Evolutionary conservation across 2,113 vertebrate genomes (phyloP), one percentile per base, ranked within the genome.

Genomic region (Ciconia maguari): DNA sequence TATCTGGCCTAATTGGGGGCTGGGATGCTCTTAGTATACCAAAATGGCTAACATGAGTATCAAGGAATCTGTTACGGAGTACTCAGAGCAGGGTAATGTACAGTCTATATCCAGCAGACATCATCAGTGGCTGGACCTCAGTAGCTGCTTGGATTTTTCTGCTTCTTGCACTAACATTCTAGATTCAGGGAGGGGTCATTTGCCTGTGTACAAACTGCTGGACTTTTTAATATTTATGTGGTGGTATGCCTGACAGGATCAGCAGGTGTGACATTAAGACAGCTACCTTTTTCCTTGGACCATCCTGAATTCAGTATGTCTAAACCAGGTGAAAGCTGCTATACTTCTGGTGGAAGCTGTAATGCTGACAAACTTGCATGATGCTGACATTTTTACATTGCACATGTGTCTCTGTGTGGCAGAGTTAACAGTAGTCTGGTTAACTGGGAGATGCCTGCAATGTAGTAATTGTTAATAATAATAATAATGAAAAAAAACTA

Each of bases 61-160:
- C 7, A n/a, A 68, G 22, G 26, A 38, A 44, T 57, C 7, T 65
- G 38, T 60, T 60, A 27, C 19, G 34, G 46, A 57, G 22, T 41
- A 76, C 6, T 3, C 16, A 64, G 49, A 27, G 18, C 10, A 70
- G 34, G 2, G 34, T 57, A 46, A 41, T 0, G 0, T 27, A 3
- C 7, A 30, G 11, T 13, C 46, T 1, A 0, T 44, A 21, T 44
- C 11, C 4, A 7, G 8, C 49, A 49, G 58, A 26, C 54, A 48
- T 20, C 32, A 30, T 77, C 29, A 10, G 13, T 21, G 41, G 3
- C 46, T 77, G 55, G 36, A 46, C 24, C 62, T 52, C 15, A 66
- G 46, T 36, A 58, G 21, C 20, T 82, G 18, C n/a, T 74, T 70
- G 11, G 26, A 58, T 54, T 89, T 80, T 82, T 75, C 46, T 74